Base-by-base conservation (phyloP, 1,140 invertebrate species). In the Araneus ventricosus region DNA sequence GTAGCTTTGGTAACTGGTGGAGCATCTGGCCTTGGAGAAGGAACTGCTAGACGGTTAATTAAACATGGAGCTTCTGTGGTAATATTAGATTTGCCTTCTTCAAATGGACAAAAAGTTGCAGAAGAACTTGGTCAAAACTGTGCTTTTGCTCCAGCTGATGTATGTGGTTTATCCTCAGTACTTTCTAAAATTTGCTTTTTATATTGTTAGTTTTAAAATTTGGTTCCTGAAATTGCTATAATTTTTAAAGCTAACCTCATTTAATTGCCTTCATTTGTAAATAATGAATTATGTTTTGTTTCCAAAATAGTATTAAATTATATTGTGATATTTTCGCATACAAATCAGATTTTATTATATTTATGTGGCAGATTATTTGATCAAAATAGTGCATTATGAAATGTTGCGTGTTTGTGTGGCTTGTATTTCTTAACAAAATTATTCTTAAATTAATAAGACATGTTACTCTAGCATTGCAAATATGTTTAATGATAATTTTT, bases 1-100 rank as follows among this genome's bases (percentile, higher is more conserved):
- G 95, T 99, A 75, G 97, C 97, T 80, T 95, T 99, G 67, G 98
- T 99, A 17, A 99, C 99, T 88, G 99, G 99, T 45, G 98, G 98
- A 90, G 98, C 98, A 0, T 99, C 98, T 27, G 94, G 94, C 82
- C 95, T 99, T 27, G 99, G 99, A 0, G 96, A 96, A 94, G 98
- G 97, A n/a, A 98, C 98, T 27, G 98, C 97, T 5, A 97, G 98
- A 95, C 96, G 97, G 94, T 96, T 99, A 94, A 95, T 98, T 0
- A 96, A 96, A 94, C 96, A 98, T 95, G 99, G 99, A 17, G 97
- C 97, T 10, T 97, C 97, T 95, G 98, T 99, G 14, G 96, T 98
- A 14, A 96, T 99, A 34, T 98, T 97, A 95, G 99, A 99, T 88
- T 88, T 94, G 59, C 97, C 98, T 0, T 96, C 95, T 22, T 99